Base-by-base conservation (phyloP, 2,888 invertebrate genomes). In the Acronicta alni region DNA sequence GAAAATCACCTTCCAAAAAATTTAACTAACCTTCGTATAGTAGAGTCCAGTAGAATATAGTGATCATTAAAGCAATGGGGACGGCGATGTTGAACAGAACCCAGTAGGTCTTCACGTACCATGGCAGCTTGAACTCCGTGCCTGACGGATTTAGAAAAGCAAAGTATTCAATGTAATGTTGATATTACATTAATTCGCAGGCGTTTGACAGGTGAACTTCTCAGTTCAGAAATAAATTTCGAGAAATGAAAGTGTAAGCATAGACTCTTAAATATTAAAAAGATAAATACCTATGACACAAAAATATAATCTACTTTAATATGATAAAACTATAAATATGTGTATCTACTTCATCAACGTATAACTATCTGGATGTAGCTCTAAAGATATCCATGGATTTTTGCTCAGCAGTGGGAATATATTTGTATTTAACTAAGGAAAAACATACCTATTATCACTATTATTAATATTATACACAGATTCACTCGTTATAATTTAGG, bases 81-180 rank as follows among this genome's bases (percentile, higher is more conserved):
- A 89, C 82, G 0, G 93, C 84, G 1, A 89, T 82, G 73, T 93
- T 94, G 83, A 85, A 91, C 18, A 91, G 68, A 49, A 91, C 82
- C 94, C 94, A 94, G 75, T 89, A 93, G 0, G 81, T 82, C 70
- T 89, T 91, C 71, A 92, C 87, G 67, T 90, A 93, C 93, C 93
- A 93, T 32, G 93, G 93, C 53, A 93, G 72, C 15, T 61, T 70
- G 52, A 88, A 88, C 58, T 91, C 89, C 52, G 87, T 82, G 83
- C 89, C 92, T 92, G 88, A 49, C 51, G 60, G 65, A 80, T 72
- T 42, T 51, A 17, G 63, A 35, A 1, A 15, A 55, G 57, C 41
- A 71, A 76, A 68, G 41, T 23, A 32, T 43, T 30, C 32, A 26
- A 39, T 2, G 32, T n/a, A 15, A 35, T 16, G 6, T 44, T 16